These are phyloP conservation scores for Polyodon spathula DNA, from an alignment of 2,113 vertebrate genomes.

Conservation along the genomic window DNA sequence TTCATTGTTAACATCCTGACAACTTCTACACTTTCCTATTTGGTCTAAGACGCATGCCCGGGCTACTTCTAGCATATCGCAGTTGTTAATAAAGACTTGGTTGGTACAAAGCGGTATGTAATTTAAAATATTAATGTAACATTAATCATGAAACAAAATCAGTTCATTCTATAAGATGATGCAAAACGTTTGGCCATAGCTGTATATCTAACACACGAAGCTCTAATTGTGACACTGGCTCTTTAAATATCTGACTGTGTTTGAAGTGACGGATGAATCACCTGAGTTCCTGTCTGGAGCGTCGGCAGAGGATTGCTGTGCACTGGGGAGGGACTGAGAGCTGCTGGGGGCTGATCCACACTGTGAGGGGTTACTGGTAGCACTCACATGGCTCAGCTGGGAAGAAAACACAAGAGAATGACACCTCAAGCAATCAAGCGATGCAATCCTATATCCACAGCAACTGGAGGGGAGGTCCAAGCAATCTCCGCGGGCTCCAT, in stretches of 20 bases:
- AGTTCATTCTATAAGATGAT: too few species aligned
- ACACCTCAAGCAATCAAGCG: neutral
- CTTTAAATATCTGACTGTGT: too few species aligned
- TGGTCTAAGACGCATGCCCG: too few species aligned
- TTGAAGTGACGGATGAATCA: constrained; percentile 25
- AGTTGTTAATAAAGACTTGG: too few species aligned
- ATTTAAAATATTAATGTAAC: too few species aligned
- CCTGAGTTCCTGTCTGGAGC: constrained; percentile 46
- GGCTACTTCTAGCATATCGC: too few species aligned
- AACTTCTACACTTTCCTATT: too few species aligned
- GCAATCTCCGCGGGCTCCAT: too few species aligned
- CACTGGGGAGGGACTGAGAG: constrained; percentile 52
- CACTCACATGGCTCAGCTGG: constrained; percentile 59
- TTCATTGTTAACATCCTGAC: too few species aligned
- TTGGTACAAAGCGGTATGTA: too few species aligned
- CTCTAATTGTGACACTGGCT: neutral
- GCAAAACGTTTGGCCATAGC: too few species aligned
- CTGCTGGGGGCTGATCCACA: constrained; percentile 45
- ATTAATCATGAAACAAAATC: too few species aligned
- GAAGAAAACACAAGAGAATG: neutral
- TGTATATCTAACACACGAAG: neutral
- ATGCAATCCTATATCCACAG: neutral
- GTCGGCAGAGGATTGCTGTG: constrained; percentile 45
- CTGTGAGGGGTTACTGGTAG: constrained; percentile 45
- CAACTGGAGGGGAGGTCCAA: neutral